phyloP scores from a whole-genome alignment of 2,797 vertebrate genomes.

The Otus scops region DNA sequence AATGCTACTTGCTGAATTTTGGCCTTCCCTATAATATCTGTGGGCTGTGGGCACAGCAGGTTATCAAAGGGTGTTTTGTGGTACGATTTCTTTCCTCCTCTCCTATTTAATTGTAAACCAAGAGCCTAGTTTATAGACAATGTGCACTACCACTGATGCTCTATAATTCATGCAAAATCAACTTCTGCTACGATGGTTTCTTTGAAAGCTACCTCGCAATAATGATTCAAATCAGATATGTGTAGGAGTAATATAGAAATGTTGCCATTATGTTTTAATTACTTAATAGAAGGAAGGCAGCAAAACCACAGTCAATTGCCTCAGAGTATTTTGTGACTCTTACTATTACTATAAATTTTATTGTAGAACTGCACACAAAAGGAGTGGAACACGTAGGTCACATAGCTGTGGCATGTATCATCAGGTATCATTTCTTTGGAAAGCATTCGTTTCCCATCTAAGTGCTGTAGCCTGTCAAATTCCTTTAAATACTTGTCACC shows the following conservation, averaged over 20 bases:
- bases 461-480: neutral
- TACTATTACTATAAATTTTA: neutral
- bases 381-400: neutral
- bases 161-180: conserved; percentile 4
- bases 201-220: neutral
- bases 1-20: neutral
- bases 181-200: neutral
- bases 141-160: neutral
- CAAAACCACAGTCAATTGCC: neutral
- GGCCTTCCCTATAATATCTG: neutral
- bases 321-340: neutral
- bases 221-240: neutral
- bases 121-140: neutral
- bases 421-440: neutral
- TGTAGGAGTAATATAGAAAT: neutral
- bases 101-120: neutral
- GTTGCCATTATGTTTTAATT: conserved; percentile 21
- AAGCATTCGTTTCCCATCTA: neutral
- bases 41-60: neutral
- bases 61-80: neutral
- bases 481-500: neutral
- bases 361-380: neutral
- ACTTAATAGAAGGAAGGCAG: neutral
- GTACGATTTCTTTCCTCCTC: neutral
- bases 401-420: neutral